phyloP scores from a whole-genome alignment of 2,797 vertebrate genomes.

The Lagocephalus sceleratus region DNA sequence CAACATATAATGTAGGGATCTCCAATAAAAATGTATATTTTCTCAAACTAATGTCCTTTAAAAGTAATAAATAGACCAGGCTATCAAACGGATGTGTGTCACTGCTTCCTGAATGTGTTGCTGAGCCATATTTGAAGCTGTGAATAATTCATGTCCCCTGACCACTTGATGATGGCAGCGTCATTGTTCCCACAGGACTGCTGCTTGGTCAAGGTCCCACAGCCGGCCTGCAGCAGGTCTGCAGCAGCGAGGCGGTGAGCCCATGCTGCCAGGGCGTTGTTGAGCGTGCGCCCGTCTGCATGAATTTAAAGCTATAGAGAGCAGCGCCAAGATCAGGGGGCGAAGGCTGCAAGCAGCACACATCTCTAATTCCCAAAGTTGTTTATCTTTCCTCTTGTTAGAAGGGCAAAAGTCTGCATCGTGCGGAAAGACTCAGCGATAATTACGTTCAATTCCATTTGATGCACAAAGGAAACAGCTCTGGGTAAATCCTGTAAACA shows the following conservation, averaged over 20 bases:
- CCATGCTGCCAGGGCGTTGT: constrained; percentile 23
- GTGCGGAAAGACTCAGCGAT: constrained; percentile 39
- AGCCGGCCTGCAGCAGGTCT: constrained; percentile 35
- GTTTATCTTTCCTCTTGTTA: constrained; percentile 53
- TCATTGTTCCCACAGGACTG: constrained; percentile 43
- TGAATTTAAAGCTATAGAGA: background rate
- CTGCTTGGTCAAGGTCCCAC: constrained; percentile 62
- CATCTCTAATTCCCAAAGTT: constrained; percentile 60
- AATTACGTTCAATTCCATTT: constrained; percentile 52
- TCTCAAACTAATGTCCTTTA: too few species aligned
- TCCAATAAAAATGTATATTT: too few species aligned
- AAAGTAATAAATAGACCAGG: too few species aligned
- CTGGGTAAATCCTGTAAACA: constrained; percentile 53
- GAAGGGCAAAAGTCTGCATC: constrained; percentile 35
- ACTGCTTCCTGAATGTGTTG: background rate
- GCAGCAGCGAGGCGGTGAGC: constrained; percentile 49
- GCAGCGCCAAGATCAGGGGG: constrained; percentile 46
- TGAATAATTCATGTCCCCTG: constrained; percentile 73
- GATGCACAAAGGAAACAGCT: constrained; percentile 43
- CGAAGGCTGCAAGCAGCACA: constrained; percentile 50
- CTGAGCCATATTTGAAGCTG: constrained; percentile 45
- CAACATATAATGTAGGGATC: too few species aligned
- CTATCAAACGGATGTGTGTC: too few species aligned
- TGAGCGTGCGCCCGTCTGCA: constrained; percentile 5
- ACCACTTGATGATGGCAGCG: constrained; percentile 69